Base-by-base conservation (phyloP, 92 coral and sea anemone species). In the Palythoa grandiflora region DNA sequence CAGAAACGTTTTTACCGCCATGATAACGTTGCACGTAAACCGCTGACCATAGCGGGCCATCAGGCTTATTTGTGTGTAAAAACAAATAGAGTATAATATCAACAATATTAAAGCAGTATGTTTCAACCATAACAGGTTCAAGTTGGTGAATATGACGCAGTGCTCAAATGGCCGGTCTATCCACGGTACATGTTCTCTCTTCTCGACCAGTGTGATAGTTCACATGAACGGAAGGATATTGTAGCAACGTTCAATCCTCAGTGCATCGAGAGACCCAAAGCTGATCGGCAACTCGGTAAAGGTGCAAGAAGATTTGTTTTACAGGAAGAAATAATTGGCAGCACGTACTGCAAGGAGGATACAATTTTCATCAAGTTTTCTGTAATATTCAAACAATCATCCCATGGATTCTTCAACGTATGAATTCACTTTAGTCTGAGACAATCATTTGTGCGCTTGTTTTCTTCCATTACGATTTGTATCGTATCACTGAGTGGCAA, bases 271-370 rank as follows among this genome's bases (percentile, higher is more conserved):
- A 92, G 98, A 39, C 99, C 99, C 0, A 90, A 94, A 3, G 94
- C 93, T 60, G 95, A 97, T 90, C 91, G 98, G 68, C 98, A 97
- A 89, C 96, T 97, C 3, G 99, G 99, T 17, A 97, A 97, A 90
- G 99, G 99, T 60, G 99, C 99, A 5, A 84, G 99, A 8, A 89
- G 96, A 70, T 97, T 97, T 51, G 99, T 97, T 21, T 91, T 92
- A 14, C 99, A 97, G 71, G 93, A 92, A 11, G 96, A 95, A 40
- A 93, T 94, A 8, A 81, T 94, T 50, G 93, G 94, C 39, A 85
- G 92, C 12, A 83, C 91, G 20, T 97, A 95, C 87, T 95, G 99
- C 84, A 95, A 96, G 38, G 95, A 97, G 40, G 90, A 97, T 59
- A 83, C 91, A 1, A 90, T 97, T 60, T 97, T 91, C 85, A 92